These are phyloP conservation scores for Xylocopa sonorina DNA, from an alignment of 1,140 invertebrate species.

Conservation along the genomic window DNA sequence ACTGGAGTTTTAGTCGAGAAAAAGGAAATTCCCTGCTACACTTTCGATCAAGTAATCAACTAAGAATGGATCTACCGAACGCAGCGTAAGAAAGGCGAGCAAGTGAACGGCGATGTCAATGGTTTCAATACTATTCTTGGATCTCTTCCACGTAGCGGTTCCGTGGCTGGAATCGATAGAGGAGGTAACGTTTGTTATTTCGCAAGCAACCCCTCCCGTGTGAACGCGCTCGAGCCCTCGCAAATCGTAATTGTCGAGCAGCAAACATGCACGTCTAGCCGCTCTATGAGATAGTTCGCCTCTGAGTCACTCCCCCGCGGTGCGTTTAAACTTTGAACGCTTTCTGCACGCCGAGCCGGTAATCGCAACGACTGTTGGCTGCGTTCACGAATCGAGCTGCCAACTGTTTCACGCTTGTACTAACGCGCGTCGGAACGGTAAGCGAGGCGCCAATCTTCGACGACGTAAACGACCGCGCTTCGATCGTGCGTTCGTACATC, in stretches of 20 bases:
- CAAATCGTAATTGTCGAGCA: slow-evolving; percentile 57
- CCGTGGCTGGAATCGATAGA: slow-evolving; percentile 55
- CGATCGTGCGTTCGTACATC: too few relatives aligned
- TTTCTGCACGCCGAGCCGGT: slow-evolving; percentile 30
- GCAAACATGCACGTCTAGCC: slow-evolving; percentile 30
- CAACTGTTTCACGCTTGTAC: not conserved
- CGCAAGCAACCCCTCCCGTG: slow-evolving; percentile 50
- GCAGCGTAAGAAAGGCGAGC: slow-evolving; percentile 1
- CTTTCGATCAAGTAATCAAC: not conserved
- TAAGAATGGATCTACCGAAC: not conserved
- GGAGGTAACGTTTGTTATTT: slow-evolving; percentile 60
- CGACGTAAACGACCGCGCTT: not conserved
- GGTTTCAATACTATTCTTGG: slow-evolving; percentile 56
- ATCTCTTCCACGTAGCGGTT: slow-evolving; percentile 31
- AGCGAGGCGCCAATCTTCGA: not conserved
- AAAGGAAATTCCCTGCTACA: not conserved
- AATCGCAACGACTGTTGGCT: slow-evolving; percentile 25
- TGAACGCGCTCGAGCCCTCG: slow-evolving; percentile 40
- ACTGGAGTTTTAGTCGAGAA: too few relatives aligned
- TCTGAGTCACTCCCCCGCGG: slow-evolving; percentile 45
- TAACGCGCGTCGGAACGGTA: too few relatives aligned
- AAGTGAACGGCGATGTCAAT: slow-evolving; percentile 60
- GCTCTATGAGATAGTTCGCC: slow-evolving; percentile 31
- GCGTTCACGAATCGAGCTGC: slow-evolving; percentile 2
- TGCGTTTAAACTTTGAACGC: slow-evolving; percentile 46